Evolutionary conservation across 2,888 invertebrate species (phyloP), one percentile per base, ranked within the genome.

Genomic region (Napeogenes sylphis): DNA sequence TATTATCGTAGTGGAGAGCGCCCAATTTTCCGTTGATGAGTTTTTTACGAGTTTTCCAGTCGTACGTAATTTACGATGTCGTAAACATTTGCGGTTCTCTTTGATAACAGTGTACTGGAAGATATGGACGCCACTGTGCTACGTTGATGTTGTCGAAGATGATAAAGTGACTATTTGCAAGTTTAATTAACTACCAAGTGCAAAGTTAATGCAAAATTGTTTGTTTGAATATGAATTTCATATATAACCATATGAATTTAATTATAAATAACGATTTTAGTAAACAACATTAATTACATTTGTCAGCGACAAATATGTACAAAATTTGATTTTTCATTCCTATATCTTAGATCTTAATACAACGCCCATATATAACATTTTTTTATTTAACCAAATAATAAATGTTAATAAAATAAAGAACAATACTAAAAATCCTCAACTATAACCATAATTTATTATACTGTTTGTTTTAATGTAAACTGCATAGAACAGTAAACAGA

Each of bases 1-100:
- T 79, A 86, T 87, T 84, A 87, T 87, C 85, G 82, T 84, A 84
- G 83, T 78, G 77, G 80, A 88, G 85, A 82, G 82, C 80, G 84
- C 83, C 86, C 88, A 87, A 88, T 88, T 88, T 84, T 77, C 75
- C 72, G 77, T 85, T 87, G 87, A 87, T 81, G 87, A 85, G 84
- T 85, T 85, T 87, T 89, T 89, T 89, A 89, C 84, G 88, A 88
- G 83, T 83, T 81, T 78, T 81, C 81, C 80, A 85, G 82, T 82
- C 81, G 77, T 78, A 75, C 76, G 82, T 87, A 86, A 89, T 87
- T 88, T 87, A 88, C 75, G 82, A 76, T 66, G 73, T 77, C 79
- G 81, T 87, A 87, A 87, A 75, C 82, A 68, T 71, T 71, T 68
- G 71, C 67, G 69, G 69, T 51, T 30, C 58, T 65, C 56, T 56